Percentiles rank a stretch among this genome's conserved stretches.
These are phyloP conservation scores for Otocyon megalotis DNA, from an alignment of 2,113 vertebrate species.

Conservation along the genomic window DNA sequence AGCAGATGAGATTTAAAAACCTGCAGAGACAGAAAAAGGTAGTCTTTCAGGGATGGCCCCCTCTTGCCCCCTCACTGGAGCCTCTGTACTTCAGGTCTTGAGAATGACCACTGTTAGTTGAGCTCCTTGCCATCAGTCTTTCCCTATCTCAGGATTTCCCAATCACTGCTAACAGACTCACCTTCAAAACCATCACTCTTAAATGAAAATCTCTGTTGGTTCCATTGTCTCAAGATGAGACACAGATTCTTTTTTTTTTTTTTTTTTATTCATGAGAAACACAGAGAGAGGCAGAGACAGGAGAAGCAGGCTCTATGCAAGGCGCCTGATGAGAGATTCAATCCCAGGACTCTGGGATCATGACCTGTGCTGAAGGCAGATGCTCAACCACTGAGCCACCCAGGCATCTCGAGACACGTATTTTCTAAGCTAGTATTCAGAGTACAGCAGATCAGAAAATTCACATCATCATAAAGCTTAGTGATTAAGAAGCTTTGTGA, in stretches of 20 bases:
- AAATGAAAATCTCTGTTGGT: not conserved
- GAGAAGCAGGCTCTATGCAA: too few species aligned
- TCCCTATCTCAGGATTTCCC: not conserved
- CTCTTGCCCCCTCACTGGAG: not conserved
- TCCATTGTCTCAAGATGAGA: not conserved
- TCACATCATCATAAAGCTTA: constrained; percentile 24
- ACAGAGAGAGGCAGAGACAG: too few species aligned
- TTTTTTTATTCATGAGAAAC: too few species aligned
- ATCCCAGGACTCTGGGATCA: too few species aligned
- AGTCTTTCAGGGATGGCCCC: not conserved
- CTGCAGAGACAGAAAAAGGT: not conserved
- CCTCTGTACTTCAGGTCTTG: not conserved
- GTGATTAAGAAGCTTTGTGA: not conserved
- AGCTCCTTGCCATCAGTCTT: not conserved
- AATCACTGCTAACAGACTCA: constrained; percentile 1
- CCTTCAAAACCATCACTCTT: not conserved
- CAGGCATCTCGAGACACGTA: not conserved
- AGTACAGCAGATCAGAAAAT: not conserved
- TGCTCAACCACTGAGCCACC: too few species aligned
- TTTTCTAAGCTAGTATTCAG: constrained; percentile 14
- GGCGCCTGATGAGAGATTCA: too few species aligned
- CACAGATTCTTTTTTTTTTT: not conserved
- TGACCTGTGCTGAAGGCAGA: too few species aligned
- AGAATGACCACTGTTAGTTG: not conserved
- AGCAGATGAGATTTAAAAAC: not conserved